These are phyloP conservation scores for Lysandra coridon DNA, from an alignment of 2,888 invertebrate genomes.

Conservation along the genomic window DNA sequence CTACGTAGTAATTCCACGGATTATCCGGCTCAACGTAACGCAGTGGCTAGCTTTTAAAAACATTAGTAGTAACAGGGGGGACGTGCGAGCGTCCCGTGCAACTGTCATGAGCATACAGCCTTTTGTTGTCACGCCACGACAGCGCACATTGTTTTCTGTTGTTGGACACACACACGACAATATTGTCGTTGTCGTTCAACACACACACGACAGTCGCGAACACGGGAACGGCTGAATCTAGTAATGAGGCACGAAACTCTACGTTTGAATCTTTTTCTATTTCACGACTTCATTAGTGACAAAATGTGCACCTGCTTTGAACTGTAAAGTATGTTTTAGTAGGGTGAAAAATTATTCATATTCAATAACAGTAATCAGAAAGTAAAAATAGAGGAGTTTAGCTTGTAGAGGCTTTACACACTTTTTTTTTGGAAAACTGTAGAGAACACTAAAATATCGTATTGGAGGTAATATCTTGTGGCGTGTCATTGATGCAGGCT, in stretches of 20 bases:
- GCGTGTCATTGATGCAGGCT: background rate
- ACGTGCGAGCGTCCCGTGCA: background rate
- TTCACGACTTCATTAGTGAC: slow-evolving; percentile 8
- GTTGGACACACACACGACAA: slow-evolving; percentile 1
- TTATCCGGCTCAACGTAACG: background rate
- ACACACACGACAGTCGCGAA: background rate
- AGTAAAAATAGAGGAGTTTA: background rate
- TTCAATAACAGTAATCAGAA: background rate
- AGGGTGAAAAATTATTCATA: background rate
- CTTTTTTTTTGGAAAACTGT: background rate
- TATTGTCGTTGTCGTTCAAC: background rate
- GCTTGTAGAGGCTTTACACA: background rate
- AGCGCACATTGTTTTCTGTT: slow-evolving; percentile 3
- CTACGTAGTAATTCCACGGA: background rate
- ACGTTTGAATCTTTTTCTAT: background rate
- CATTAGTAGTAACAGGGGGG: slow-evolving; percentile 14
- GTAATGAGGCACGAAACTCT: background rate
- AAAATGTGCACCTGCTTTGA: background rate
- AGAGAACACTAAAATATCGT: background rate
- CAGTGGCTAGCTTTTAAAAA: background rate
- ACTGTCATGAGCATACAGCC: slow-evolving; percentile 13
- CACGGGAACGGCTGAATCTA: background rate
- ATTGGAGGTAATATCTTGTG: background rate
- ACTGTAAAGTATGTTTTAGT: background rate
- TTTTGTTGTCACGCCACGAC: background rate